These are phyloP conservation scores for Stenolophus ochropezus DNA, from an alignment of 2,888 invertebrate genomes.

Conservation along the genomic window DNA sequence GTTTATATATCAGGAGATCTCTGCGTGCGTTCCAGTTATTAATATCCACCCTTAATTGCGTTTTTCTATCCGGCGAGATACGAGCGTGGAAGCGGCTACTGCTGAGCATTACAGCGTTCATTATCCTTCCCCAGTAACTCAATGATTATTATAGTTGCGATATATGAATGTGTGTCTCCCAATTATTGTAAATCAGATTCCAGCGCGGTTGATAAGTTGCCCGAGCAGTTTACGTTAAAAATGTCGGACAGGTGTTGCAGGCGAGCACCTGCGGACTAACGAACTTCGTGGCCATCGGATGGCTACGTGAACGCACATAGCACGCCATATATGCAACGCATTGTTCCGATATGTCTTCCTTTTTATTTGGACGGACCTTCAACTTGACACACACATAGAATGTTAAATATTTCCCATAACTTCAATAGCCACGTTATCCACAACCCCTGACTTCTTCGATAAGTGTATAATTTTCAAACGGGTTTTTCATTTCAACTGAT, in stretches of 20 bases:
- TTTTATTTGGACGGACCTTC: background rate
- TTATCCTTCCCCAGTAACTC: background rate
- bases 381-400: background rate
- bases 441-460: too few species aligned
- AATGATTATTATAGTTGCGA: background rate
- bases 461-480: background rate
- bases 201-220: constrained; percentile 5
- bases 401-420: too few species aligned
- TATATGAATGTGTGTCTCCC: background rate
- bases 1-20: too few species aligned
- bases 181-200: background rate
- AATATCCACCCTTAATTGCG: constrained; percentile 39
- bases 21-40: constrained; percentile 44
- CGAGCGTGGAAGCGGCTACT: background rate
- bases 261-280: background rate
- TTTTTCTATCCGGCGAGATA: background rate
- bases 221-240: constrained; percentile 18
- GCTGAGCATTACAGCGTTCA: background rate
- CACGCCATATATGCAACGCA: background rate
- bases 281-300: background rate
- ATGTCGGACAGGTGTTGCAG: background rate
- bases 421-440: too few species aligned
- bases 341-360: background rate
- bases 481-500: constrained; percentile 5
- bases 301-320: background rate